Conservation (phyloP, 2,113 vertebrate species). For the Phasianus colchicus region DNA sequence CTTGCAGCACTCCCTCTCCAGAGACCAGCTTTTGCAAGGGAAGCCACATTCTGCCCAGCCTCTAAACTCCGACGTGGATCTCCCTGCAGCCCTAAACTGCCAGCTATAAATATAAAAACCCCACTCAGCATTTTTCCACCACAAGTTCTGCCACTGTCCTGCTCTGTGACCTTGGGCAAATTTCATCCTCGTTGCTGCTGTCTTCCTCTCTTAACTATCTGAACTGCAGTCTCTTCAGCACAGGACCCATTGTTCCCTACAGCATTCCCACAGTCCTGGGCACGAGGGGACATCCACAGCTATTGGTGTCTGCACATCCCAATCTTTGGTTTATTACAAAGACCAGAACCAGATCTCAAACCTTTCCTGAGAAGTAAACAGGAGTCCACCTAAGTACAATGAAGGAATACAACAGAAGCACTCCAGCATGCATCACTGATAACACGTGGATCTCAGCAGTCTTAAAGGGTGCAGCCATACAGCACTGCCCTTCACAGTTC, state of each 20-base stretch:
- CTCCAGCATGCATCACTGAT: fast-evolving
- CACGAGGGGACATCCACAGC: neutral
- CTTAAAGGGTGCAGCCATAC: fast-evolving
- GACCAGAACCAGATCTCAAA: neutral
- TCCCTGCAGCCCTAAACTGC: slow-evolving; percentile 24
- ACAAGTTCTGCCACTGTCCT: neutral
- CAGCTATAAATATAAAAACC: slow-evolving; percentile 43
- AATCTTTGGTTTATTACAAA: neutral
- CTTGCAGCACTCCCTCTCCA: neutral
- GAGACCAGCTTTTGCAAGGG: neutral
- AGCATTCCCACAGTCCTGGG: fast-evolving
- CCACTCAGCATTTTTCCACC: slow-evolving; percentile 27
- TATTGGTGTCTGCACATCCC: neutral
- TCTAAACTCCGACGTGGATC: neutral
- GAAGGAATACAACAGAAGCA: neutral
- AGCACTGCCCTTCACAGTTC: neutral
- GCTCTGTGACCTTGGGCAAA: slow-evolving; percentile 37
- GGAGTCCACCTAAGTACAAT: neutral
- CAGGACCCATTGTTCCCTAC: neutral
- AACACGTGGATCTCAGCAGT: neutral
- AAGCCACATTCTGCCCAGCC: slow-evolving; percentile 2
- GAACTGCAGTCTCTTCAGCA: neutral
- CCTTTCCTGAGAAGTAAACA: neutral
- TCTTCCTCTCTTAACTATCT: neutral
- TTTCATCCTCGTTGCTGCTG: neutral